Evolutionary conservation across 2,888 invertebrate genomes (phyloP), one percentile per base, ranked within the genome.

Genomic region (Melikaiella ostensackeni): DNA sequence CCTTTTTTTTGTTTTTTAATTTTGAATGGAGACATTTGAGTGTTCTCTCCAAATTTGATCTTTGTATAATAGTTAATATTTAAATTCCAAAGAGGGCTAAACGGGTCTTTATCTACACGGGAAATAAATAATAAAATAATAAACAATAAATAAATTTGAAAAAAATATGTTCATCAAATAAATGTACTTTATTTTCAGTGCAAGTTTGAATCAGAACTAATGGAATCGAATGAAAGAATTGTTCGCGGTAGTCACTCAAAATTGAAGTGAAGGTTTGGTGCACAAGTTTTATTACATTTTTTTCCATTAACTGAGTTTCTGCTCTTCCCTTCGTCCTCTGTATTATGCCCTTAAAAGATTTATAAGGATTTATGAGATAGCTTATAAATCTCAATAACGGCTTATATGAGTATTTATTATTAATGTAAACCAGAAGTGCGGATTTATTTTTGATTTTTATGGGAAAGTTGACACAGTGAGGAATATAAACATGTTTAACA

Each of bases 221-320:
- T 8, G 8, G n/a, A 50, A 50, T 50, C n/a, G 50, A 8, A 50
- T 50, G 2, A 50, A 50, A 50, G n/a, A 19, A 46, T 50, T 50
- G 0, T 50, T n/a, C 9, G 27, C 16, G 13, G 8, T 66, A 66
- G 38, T 13, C 38, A 16, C 16, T 42, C 42, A 19, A 46, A 63
- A 35, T 38, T 64, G 21, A 66, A 24, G 42, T 66, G 42, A 66
- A 66, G 42, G 8, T 66, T 66, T 27, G 42, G 8, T 46, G 19
- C 64, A 66, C 42, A 42, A 66, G 42, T 66, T 66, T 42, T 66
- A 66, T 66, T 66, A 66, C 64, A 66, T 66, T 66, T 66, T 66
- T 64, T 66, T 46, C 64, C 64, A 66, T 66, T 66, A 66, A 66
- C 42, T 42, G 27, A 66, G 27, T 66, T 50, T 8, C 64, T 27